Base-by-base conservation (phyloP, 2,113 vertebrate species). In the Gambusia affinis region DNA sequence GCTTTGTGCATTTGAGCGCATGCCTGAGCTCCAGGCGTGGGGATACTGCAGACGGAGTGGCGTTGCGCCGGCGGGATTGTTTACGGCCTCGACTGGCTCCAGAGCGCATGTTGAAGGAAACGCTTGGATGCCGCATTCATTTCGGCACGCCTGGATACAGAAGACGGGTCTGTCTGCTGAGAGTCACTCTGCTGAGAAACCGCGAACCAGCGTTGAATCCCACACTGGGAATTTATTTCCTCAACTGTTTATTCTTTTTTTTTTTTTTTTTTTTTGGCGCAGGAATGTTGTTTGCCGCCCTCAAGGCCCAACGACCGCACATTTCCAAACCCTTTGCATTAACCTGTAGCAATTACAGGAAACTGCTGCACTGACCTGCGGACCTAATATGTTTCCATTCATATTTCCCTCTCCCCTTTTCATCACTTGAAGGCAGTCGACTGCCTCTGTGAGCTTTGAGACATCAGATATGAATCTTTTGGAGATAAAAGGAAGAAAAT, bases 141-240 rank as follows among this genome's bases (percentile, higher is more conserved):
- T 82, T 82, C 72, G 3, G 28, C 2, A 83, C 69, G 19, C 89
- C 74, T 81, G 71, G 88, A 79, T 76, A 91, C 85, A 24, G 51
- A 64, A 17, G 19, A 35, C 31, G 70, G 17, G 19, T 11, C 22
- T 44, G 27, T 3, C 3, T 3, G 71, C 35, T 76, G 10, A 54
- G 72, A 72, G 62, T 75, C 57, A 75, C 12, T 15, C 61, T 19
- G 60, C n/a, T 6, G 12, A 57, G 51, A 57, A 35, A 24, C 19
- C 30, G 29, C 63, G 71, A 79, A 47, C 27, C 3, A 37, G 24
- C 12, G 10, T 4, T 2, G 22, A 76, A 19, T 4, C 15, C 29
- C 64, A 15, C 5, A 65, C 28, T 39, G 8, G 64, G 27, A 73
- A 79, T 65, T 66, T 85, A 37, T 79, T 63, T 44, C 3, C 54